Percentiles rank a stretch among this genome's conserved stretches.
Conservation (phyloP, 2,113 vertebrate species). For the Podocnemis expansa region DNA sequence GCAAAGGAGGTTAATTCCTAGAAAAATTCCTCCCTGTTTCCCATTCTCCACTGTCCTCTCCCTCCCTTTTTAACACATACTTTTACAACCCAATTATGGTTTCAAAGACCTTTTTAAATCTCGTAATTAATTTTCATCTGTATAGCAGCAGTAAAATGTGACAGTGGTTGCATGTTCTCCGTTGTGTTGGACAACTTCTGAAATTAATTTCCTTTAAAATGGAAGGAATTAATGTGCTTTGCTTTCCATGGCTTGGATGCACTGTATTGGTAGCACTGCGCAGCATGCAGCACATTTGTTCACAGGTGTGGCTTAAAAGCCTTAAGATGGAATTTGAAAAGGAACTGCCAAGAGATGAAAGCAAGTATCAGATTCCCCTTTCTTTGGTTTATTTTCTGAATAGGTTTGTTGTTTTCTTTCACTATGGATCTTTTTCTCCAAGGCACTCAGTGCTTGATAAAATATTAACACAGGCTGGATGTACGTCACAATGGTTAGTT, state of each 20-base stretch:
- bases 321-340: background rate
- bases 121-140: constrained; percentile 70
- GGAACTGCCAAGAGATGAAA: background rate
- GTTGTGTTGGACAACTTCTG: background rate
- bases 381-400: constrained; percentile 16
- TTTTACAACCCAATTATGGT: constrained; percentile 53
- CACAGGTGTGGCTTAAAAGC: background rate
- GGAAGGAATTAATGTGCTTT: background rate
- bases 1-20: background rate
- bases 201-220: constrained; percentile 44
- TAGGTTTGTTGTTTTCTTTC: background rate
- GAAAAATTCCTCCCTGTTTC: background rate
- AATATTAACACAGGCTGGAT: background rate
- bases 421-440: too few species aligned
- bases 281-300: background rate
- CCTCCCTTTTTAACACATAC: background rate
- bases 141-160: background rate
- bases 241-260: background rate
- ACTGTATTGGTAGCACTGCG: background rate
- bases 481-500: background rate
- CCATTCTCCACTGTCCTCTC: background rate
- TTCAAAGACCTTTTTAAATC: constrained; percentile 69
- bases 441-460: background rate
- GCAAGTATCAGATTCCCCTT: constrained; percentile 11
- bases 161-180: background rate